Conservation (phyloP, 2,888 invertebrate species). For the Hedychridium roseum region DNA sequence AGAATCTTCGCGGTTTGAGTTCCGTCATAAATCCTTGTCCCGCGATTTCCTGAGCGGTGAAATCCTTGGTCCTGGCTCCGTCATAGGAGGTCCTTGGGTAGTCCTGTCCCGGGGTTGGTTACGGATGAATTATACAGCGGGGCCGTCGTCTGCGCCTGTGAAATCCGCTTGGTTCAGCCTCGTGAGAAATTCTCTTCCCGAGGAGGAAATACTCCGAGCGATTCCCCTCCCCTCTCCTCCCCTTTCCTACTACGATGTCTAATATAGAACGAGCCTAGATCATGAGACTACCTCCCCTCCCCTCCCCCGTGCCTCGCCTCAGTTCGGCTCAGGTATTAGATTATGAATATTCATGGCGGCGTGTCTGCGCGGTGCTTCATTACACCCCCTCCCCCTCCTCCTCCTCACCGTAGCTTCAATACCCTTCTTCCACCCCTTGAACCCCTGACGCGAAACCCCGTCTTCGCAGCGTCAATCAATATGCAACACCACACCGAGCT, state of each 20-base stretch:
- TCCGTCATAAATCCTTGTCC: too few relatives aligned
- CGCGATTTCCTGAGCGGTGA: too few relatives aligned
- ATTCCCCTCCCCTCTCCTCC: background rate
- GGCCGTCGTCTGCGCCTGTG: slow-evolving; percentile 8
- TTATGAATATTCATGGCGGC: slow-evolving; percentile 64
- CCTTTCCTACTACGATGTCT: slow-evolving; percentile 47
- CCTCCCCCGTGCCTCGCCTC: slow-evolving; percentile 54
- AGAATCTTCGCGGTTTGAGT: too few relatives aligned
- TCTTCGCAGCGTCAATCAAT: slow-evolving; percentile 57
- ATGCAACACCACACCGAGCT: slow-evolving; percentile 60
- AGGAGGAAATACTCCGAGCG: too few relatives aligned
- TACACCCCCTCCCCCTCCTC: slow-evolving; percentile 49
- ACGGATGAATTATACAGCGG: too few relatives aligned
- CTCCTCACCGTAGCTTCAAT: slow-evolving; percentile 14
- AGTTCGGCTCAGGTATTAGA: slow-evolving; percentile 63
- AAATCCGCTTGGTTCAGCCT: background rate
- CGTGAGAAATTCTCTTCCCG: too few relatives aligned
- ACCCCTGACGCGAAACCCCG: slow-evolving; percentile 1
- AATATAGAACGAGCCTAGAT: slow-evolving; percentile 60
- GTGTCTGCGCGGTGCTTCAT: slow-evolving; percentile 64
- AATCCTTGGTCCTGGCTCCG: too few relatives aligned
- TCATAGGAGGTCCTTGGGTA: too few relatives aligned
- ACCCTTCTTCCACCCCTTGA: background rate
- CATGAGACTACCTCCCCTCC: slow-evolving; percentile 53
- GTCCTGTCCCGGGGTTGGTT: too few relatives aligned